Base-by-base conservation (phyloP, 2,113 vertebrate species). In the Chloropsis hardwickii region DNA sequence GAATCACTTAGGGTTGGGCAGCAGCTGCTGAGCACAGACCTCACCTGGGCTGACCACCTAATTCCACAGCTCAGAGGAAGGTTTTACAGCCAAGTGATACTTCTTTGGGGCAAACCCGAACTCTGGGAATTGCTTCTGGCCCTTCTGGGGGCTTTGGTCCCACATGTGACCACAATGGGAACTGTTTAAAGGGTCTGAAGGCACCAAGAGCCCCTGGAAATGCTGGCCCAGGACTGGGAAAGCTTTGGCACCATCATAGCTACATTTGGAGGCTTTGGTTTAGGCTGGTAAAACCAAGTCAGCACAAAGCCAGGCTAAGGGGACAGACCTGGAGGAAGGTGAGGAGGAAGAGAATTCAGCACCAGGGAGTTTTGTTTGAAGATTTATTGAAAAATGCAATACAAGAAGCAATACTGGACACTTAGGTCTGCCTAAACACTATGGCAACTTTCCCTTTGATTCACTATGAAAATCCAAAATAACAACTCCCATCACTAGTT, bases 321-420 rank as follows among this genome's bases (percentile, higher is more conserved):
- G 29, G 47, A 29, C 29, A 53, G 21, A 71, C 11, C 27, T 35
- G 19, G 31, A 35, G 44, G 35, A 82, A 23, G 16, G 21, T 2
- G 28, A 70, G 27, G 2, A 69, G 22, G n/a, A 27, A 78, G 29
- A 71, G 3, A 57, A 25, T 69, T 44, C 33, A 47, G 53, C 6
- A 2, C 11, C 64, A 35, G 22, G 35, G 44, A 27, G 35, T 93
- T 95, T 95, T 96, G 92, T 94, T 95, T 81, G 42, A 95, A 97
- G 96, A 95, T 98, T 98, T 98, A 98, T 98, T 98, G 98, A 95
- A 98, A 98, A 98, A 98, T 94, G 98, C 98, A 97, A 95, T 97
- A 98, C 97, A 97, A 96, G 98, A 98, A 98, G 97, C 98, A 97
- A 97, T 97, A 97, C 91, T 70, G 92, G 97, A 97, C 97, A 97